Conservation (phyloP, 2,797 vertebrate genomes). For the Clarias laeviceps region DNA sequence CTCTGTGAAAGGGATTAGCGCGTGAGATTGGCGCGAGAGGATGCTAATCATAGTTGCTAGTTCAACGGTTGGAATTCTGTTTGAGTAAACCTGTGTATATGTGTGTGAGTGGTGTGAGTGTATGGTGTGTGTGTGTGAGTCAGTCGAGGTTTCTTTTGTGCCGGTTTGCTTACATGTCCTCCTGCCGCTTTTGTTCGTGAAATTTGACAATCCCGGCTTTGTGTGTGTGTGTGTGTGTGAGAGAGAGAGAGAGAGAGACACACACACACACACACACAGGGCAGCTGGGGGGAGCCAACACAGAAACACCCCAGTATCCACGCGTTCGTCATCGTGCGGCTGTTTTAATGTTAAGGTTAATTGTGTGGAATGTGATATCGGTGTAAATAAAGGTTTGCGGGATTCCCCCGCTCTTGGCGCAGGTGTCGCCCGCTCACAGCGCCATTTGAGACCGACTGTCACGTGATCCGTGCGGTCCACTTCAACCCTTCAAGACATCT, state of each 20-base stretch:
- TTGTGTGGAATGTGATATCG: too few relatives aligned
- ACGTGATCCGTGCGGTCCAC: constrained; percentile 4
- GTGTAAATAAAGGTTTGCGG: neutral
- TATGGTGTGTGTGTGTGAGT: too few relatives aligned
- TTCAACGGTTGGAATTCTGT: neutral
- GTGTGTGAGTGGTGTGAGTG: too few relatives aligned
- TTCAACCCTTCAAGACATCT: neutral
- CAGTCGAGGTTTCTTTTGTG: neutral
- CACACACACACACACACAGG: neutral
- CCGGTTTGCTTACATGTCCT: neutral
- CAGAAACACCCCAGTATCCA: neutral
- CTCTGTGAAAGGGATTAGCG: neutral
- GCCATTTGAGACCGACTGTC: constrained; percentile 27
- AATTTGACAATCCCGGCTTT: constrained; percentile 52
- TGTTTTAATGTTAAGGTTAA: neutral
- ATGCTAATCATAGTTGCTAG: constrained; percentile 21
- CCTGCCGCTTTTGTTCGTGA: constrained; percentile 48
- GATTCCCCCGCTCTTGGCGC: neutral
- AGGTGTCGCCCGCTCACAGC: constrained; percentile 12
- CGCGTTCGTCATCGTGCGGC: neutral
- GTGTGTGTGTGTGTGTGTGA: constrained; percentile 2
- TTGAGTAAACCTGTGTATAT: constrained; percentile 11
- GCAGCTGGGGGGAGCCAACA: neutral
- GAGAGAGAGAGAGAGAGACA: neutral
- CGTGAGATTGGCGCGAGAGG: neutral